phyloP scores from a whole-genome alignment of 2,113 vertebrate genomes.

The Callorhinus ursinus region DNA sequence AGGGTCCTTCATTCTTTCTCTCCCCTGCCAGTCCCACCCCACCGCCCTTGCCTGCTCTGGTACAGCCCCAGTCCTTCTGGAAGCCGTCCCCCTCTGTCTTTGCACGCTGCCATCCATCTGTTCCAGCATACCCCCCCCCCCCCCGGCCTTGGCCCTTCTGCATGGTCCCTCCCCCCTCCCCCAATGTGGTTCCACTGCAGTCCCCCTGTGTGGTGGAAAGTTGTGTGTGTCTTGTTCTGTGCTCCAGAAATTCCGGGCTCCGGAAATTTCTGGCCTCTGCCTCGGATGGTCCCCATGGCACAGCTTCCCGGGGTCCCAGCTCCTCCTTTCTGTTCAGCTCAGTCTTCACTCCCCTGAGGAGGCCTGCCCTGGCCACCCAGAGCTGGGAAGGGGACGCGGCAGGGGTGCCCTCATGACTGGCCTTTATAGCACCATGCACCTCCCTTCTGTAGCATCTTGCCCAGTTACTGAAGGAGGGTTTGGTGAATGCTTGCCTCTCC shows the following conservation, averaged over 20 bases:
- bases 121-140: too few relatives aligned
- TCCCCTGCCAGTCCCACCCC: background rate
- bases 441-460: background rate
- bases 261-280: background rate
- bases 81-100: background rate
- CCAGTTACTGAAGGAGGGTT: rapidly evolving
- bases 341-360: background rate
- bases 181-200: too few relatives aligned
- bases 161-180: background rate
- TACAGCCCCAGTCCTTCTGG: background rate
- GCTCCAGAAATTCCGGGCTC: background rate
- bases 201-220: background rate
- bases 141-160: background rate
- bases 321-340: background rate
- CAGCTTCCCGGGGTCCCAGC: background rate
- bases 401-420: background rate
- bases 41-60: background rate
- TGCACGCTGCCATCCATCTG: background rate
- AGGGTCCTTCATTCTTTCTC: background rate
- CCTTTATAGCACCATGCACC: rapidly evolving
- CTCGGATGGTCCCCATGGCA: too few relatives aligned
- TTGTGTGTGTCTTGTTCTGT: background rate
- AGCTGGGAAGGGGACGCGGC: background rate
- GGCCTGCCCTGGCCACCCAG: background rate
- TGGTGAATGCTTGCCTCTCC: background rate